A percentile compares a stretch with the other conserved stretches of the same genome.
Evolutionary conservation across 2,888 invertebrate genomes (phyloP).

Genomic region (Cremastinae sp.): DNA sequence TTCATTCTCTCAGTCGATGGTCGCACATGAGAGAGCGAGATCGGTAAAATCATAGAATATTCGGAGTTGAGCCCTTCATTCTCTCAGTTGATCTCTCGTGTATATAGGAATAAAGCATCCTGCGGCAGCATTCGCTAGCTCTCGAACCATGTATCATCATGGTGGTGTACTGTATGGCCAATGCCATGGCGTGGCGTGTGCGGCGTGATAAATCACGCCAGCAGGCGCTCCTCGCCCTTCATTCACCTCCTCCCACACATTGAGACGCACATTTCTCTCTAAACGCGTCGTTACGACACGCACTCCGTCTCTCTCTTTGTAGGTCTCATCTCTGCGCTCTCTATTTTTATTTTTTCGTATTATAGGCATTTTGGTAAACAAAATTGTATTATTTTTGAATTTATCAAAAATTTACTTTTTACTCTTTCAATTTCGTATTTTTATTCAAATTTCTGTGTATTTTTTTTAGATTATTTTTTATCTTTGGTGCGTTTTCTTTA

Average conservation of each 20-base stretch:
- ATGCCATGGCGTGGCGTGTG: constrained; percentile 70
- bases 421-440: no score
- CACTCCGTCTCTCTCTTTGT: constrained; percentile 42
- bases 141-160: constrained; percentile 75
- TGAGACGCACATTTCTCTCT: constrained; percentile 55
- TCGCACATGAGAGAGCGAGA: no score
- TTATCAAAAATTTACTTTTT: no score
- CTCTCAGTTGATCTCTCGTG: constrained; percentile 8
- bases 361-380: no score
- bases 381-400: no score
- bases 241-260: constrained; percentile 72
- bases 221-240: constrained; percentile 76
- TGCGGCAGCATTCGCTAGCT: constrained; percentile 55
- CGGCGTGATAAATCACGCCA: constrained; percentile 78
- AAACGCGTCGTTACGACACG: constrained; percentile 56
- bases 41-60: neutral
- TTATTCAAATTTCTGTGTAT: no score
- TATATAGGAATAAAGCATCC: constrained; percentile 31
- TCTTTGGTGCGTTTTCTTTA: no score
- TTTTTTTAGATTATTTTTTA: no score
- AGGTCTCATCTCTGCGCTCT: constrained; percentile 29
- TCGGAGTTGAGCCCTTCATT: constrained; percentile 17
- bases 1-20: no score
- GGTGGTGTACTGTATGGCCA: constrained; percentile 72
- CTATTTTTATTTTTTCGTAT: constrained; percentile 44